Conservation (phyloP, 2,113 vertebrate species). For the Isichthys henryi region DNA sequence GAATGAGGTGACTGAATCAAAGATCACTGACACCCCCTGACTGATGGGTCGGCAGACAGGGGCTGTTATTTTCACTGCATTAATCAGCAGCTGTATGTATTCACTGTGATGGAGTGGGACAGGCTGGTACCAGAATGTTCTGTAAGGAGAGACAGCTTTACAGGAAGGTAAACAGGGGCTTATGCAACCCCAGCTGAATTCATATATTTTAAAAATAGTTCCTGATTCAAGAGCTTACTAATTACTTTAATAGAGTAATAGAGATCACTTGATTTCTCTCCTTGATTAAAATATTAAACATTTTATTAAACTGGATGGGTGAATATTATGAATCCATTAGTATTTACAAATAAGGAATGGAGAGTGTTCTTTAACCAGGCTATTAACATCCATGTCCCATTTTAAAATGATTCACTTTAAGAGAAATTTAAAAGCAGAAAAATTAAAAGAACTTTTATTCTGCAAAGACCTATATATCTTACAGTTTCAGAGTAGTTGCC, state of each 20-base stretch:
- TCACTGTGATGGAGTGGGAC: neutral
- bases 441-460: neutral
- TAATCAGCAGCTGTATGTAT: conserved; percentile 2
- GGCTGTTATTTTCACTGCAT: neutral
- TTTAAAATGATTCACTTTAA: neutral
- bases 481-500: neutral
- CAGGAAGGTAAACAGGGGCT: neutral
- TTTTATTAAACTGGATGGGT: neutral
- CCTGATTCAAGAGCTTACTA: neutral
- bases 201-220: neutral
- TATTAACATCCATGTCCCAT: neutral
- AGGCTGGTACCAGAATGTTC: neutral
- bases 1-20: neutral
- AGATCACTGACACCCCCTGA: neutral
- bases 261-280: neutral
- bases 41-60: neutral
- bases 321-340: neutral
- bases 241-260: neutral
- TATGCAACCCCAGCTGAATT: neutral
- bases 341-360: neutral
- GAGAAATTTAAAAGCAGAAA: neutral
- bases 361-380: neutral
- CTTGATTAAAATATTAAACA: neutral
- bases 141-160: neutral
- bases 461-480: neutral